Evolutionary conservation across 2,113 vertebrate genomes (phyloP), one percentile per base, ranked within the genome.

Genomic region (Thalassarche chlororhynchos): DNA sequence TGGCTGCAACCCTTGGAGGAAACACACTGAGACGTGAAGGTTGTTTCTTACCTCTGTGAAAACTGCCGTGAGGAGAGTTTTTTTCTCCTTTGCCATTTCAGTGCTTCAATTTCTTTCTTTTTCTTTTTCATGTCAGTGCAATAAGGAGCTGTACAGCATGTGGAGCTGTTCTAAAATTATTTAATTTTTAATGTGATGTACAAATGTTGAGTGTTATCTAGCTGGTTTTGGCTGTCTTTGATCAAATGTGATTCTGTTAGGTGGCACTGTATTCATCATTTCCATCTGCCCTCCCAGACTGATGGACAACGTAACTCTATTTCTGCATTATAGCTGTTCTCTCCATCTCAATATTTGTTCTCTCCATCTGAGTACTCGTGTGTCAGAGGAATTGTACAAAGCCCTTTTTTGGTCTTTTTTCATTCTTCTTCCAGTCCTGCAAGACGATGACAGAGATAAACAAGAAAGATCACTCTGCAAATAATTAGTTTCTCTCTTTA

Each of bases 11-110:
- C 81, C 81, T 83, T 72, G 62, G 69, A 84, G 89, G 46, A 94
- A 77, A 74, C 62, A n/a, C 2, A 1, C 61, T 28, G 49, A 58
- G 61, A 69, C 2, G 0, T 26, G 31, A 64, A 65, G 28, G 54
- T 70, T 89, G 74, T 47, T 95, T 80, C 71, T 87, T 52, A 84
- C 52, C 57, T 91, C 64, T 34, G 18, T 82, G 75, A 65, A 91
- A 84, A 85, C 58, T 82, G 44, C 77, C 89, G 32, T 76, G 46
- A 87, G 87, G 92, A 79, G 65, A 82, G 40, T 66, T 91, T 93
- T 93, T 74, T 85, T 49, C 70, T 91, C 4, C 0, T 61, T 92
- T 90, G 54, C 70, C 78, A 83, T 96, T 94, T 92, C 89, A 92
- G 66, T 74, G 54, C 70, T 87, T 58, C 23, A 8, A 1, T 61